phyloP scores from a whole-genome alignment of 1,140 invertebrate species.

The Dreissena polymorpha region DNA sequence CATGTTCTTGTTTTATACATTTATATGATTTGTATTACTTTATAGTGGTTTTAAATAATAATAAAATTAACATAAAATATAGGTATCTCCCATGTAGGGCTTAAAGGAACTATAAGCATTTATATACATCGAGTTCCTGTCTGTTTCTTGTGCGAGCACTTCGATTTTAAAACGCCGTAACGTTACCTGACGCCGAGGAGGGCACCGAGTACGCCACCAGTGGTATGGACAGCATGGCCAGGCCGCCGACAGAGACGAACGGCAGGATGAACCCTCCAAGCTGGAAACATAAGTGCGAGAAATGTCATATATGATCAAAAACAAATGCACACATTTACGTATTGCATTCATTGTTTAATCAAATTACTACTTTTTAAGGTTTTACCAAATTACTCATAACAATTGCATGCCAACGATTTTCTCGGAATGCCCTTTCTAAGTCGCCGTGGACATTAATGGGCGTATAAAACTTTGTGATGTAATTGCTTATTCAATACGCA shows the following conservation, averaged over 20 bases:
- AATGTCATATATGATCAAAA: not conserved
- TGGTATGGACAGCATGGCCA: constrained; percentile 24
- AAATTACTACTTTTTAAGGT: not conserved
- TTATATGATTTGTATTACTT: too few species aligned
- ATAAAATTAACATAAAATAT: too few species aligned
- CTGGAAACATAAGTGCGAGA: constrained; percentile 25
- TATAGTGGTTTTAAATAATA: too few species aligned
- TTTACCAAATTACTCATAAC: not conserved
- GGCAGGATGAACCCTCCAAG: constrained; percentile 24
- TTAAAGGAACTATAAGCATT: too few species aligned
- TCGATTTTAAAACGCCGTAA: not conserved
- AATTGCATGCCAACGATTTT: not conserved
- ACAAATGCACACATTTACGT: not conserved
- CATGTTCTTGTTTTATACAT: too few species aligned
- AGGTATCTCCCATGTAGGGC: too few species aligned
- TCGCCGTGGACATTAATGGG: not conserved
- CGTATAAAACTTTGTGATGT: not conserved
- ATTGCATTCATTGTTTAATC: not conserved
- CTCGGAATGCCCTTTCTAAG: not conserved
- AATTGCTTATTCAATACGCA: too few species aligned
- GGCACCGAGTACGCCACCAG: constrained; percentile 5
- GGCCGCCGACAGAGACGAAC: constrained; percentile 25
- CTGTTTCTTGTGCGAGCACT: too few species aligned
- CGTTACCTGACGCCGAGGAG: not conserved
- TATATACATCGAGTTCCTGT: too few species aligned